Evolutionary conservation across 2,797 vertebrate species (phyloP), one percentile per base, ranked within the genome.

Genomic region (Selene dorsalis): DNA sequence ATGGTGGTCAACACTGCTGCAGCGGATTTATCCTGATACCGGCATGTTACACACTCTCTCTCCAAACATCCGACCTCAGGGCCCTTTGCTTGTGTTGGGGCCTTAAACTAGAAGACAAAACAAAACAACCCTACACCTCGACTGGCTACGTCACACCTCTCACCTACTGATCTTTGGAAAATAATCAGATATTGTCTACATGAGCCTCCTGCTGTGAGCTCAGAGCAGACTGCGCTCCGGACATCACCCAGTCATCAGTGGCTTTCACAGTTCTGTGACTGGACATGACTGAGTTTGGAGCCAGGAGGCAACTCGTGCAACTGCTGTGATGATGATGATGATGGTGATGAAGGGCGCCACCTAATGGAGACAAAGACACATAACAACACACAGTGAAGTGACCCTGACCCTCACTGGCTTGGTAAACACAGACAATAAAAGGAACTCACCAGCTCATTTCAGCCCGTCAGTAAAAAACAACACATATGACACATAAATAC

Each of bases 1-100:
- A 93, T 93, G 4, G 35, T 80, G 30, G 43, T 28, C 14, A 59
- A 52, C 24, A 41, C 14, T 6, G 11, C 22, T n/a, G 1, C 16
- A 32, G 30, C 32, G 18, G 1, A 35, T 6, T 11, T 2, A 28
- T 2, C 22, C 14, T 77, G 14, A 82, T 7, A 22, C 12, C 12
- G 1, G 74, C 71, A 72, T 72, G 57, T 53, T 32, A 75, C 57
- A 60, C 35, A 3, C 4, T 10, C 30, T 18, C 39, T 9, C n/a
- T 7, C 30, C 9, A 26, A 73, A 59, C 50, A 20, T 45, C 35
- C n/a, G 38, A 12, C 56, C 35, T 26, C 10, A 6, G 17, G 17
- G 24, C 6, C 30, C 38, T 58, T 50, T 20, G 53, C 73, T 50
- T 65, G 53, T 28, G 28, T 38, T 16, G 20, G 10, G 45, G 41